Base-by-base conservation (phyloP, 2,113 vertebrate species). In the Nansenia antarctica region DNA sequence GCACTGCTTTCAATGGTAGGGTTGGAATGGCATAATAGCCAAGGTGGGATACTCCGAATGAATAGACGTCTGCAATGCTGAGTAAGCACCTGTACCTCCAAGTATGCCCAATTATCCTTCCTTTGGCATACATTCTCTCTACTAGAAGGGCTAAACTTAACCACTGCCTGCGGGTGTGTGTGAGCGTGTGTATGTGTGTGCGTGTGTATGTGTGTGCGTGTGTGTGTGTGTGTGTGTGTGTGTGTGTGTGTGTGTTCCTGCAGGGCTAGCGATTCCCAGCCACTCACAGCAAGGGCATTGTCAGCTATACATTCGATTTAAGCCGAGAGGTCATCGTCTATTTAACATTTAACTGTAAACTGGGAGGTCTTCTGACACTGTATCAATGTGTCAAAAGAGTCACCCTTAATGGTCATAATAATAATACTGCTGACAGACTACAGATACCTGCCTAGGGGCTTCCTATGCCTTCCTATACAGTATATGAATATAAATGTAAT, bases 401-500 rank as follows among this genome's bases (percentile, higher is more conserved):
- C 86, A 89, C 88, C 88, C 86, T 84, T 82, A 82, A 79, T 79
- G 81, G 78, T 73, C 79, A 83, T 67, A 45, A 64, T 30, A 30
- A 27, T 55, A 14, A 9, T 3, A 55, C 53, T 86, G 79, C 82
- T 87, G 82, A 85, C 83, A 79, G 82, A 77, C 83, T 82, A 79
- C 42, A 58, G 82, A 81, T 84, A 82, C 83, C 85, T 75, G 18
- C 57, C 9, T 52, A 1, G 31, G 64, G 73, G 72, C 57, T 24
- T 27, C 53, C 53, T 11, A n/a, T 20, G 11, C 12, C n/a, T n/a
- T n/a, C n/a, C n/a, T 29, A 20, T 55, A 26, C n/a, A n/a, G n/a
- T 55, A 45, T 64, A 81, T 87, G 81, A 89, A 88, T 88, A 88
- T 88, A 83, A 89, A 88, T 89, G 81, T 9, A 76, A 83, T 86